phyloP scores from a whole-genome alignment of 2,797 vertebrate genomes.

The Oreonectes daqikongensis region DNA sequence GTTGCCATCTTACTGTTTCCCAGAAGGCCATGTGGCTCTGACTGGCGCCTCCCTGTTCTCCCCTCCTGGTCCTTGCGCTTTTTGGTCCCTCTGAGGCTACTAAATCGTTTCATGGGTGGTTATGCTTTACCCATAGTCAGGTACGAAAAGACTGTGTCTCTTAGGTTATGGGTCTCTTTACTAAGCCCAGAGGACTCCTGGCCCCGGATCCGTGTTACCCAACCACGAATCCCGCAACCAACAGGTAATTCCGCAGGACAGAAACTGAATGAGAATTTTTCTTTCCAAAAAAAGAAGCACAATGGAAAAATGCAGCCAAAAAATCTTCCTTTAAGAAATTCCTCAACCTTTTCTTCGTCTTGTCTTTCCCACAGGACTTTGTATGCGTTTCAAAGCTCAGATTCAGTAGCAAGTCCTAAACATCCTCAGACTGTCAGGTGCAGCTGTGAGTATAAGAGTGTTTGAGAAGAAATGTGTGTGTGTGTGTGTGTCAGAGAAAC shows the following conservation, averaged over 20 bases:
- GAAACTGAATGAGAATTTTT: neutral
- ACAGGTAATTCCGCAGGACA: too few relatives aligned
- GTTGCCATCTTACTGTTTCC: slow-evolving; percentile 71
- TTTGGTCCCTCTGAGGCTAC: slow-evolving; percentile 83
- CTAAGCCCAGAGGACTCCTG: too few relatives aligned
- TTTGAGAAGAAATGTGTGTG: slow-evolving; percentile 20
- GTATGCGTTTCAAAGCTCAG: slow-evolving; percentile 44
- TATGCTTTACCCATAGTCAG: slow-evolving; percentile 64
- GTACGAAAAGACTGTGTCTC: neutral
- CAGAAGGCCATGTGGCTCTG: slow-evolving; percentile 77
- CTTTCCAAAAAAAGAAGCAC: neutral
- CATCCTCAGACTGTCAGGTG: slow-evolving; percentile 75
- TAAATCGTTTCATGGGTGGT: slow-evolving; percentile 84
- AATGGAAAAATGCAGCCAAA: neutral
- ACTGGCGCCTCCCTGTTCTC: slow-evolving; percentile 74
- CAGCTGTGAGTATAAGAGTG: slow-evolving; percentile 61
- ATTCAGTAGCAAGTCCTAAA: neutral
- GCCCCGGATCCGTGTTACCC: too few relatives aligned
- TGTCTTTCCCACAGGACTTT: slow-evolving; percentile 14
- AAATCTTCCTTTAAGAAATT: neutral
- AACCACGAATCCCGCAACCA: too few relatives aligned
- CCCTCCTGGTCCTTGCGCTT: slow-evolving; percentile 79
- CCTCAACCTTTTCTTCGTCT: slow-evolving; percentile 18
- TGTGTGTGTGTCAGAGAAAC: slow-evolving; percentile 67
- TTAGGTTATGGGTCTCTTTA: too few relatives aligned